Evolutionary conservation across 2,797 vertebrate genomes (phyloP).

Genomic region (Myotis pilosus): DNA sequence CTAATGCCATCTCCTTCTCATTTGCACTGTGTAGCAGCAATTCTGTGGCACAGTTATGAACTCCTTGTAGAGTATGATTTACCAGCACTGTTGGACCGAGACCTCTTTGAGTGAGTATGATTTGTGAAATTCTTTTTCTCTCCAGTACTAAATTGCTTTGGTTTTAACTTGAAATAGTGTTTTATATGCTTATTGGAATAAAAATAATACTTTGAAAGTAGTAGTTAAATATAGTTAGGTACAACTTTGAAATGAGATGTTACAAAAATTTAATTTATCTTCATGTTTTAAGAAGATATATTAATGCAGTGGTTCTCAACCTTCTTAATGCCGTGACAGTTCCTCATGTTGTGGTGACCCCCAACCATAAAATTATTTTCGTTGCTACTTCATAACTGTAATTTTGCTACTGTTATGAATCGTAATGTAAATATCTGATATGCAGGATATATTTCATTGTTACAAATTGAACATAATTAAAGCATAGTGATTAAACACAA

Average conservation of each 20-base stretch:
- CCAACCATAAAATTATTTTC: no score
- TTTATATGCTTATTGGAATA: background rate
- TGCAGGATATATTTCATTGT: no score
- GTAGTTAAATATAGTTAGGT: background rate
- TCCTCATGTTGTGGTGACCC: no score
- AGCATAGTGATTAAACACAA: no score
- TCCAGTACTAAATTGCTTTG: background rate
- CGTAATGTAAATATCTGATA: no score
- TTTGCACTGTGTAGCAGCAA: conserved; percentile 96
- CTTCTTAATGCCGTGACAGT: no score
- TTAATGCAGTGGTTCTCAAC: background rate
- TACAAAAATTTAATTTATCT: background rate
- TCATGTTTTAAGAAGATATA: background rate
- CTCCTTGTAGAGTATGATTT: conserved; percentile 97
- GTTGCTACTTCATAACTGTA: no score
- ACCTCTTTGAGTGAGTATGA: conserved; percentile 96
- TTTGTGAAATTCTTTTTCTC: background rate
- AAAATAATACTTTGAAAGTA: conserved; percentile 17
- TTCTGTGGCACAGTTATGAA: conserved; percentile 98
- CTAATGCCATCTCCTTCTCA: conserved; percentile 99
- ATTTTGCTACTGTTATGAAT: no score
- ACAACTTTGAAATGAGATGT: background rate
- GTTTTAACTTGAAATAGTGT: background rate
- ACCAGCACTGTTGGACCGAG: conserved; percentile 92
- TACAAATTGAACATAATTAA: no score